These are phyloP conservation scores for Monopterus albus DNA, from an alignment of 2,113 vertebrate species.

Conservation along the genomic window DNA sequence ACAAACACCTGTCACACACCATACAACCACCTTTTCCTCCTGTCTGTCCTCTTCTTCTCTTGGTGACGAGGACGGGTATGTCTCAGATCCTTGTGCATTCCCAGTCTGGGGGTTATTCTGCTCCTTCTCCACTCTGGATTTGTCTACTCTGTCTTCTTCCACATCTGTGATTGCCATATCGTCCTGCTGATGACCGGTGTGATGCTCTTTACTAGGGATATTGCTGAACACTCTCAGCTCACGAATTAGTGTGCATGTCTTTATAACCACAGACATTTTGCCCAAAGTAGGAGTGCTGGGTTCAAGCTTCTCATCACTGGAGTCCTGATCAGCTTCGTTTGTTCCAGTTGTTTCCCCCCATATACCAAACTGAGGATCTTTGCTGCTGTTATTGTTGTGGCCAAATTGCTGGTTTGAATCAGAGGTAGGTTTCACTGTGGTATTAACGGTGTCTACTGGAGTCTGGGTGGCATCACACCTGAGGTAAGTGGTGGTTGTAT, in stretches of 20 bases:
- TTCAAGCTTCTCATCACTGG: not conserved
- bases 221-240: conserved; percentile 79
- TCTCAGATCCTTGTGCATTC: not conserved
- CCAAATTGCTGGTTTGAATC: conserved; percentile 25
- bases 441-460: not conserved
- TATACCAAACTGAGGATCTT: not conserved
- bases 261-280: conserved; percentile 78
- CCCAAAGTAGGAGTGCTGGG: rapidly evolving
- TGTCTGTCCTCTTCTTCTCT: not conserved
- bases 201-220: conserved; percentile 35
- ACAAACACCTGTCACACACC: conserved; percentile 70
- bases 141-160: conserved; percentile 43
- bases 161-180: conserved; percentile 58
- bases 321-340: not conserved
- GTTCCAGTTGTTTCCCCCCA: not conserved
- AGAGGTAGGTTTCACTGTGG: conserved; percentile 40
- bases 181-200: conserved; percentile 28
- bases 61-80: not conserved
- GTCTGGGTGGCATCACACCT: not conserved
- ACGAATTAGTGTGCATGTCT: conserved; percentile 83
- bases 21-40: conserved; percentile 41
- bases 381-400: conserved; percentile 26
- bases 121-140: not conserved
- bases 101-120: not conserved
- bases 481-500: conserved; percentile 39